phyloP scores from a whole-genome alignment of 2,797 vertebrate genomes.

The Sebastes trivittatus region DNA sequence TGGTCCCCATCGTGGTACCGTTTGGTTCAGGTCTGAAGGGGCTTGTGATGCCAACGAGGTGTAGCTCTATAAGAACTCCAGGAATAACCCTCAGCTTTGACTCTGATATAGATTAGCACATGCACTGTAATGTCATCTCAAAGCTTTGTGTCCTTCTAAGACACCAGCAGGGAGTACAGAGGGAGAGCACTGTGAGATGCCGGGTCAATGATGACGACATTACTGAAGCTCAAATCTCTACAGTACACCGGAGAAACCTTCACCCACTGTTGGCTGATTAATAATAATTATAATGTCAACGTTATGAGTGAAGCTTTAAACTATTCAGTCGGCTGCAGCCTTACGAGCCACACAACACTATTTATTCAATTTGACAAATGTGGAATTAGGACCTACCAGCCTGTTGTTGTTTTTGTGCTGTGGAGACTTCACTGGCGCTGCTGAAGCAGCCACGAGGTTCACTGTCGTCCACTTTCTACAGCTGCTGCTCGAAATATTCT shows the following conservation, averaged over 20 bases:
- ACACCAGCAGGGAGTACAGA: background rate
- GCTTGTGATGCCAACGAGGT: background rate
- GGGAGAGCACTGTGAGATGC: background rate
- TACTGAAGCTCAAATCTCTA: background rate
- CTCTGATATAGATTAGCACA: constrained; percentile 3
- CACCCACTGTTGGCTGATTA: background rate
- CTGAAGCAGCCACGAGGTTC: too few relatives aligned
- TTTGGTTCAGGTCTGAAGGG: background rate
- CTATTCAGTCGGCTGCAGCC: too few relatives aligned
- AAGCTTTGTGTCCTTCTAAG: background rate
- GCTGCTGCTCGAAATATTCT: too few relatives aligned
- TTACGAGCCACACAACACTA: too few relatives aligned
- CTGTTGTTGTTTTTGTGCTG: too few relatives aligned
- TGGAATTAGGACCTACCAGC: accelerated
- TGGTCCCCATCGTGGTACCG: background rate
- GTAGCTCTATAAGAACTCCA: background rate
- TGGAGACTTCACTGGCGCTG: too few relatives aligned
- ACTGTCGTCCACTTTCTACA: too few relatives aligned
- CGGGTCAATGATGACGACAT: background rate
- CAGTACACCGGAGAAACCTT: background rate
- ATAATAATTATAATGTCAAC: too few relatives aligned
- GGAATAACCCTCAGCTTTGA: constrained; percentile 10
- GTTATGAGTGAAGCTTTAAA: too few relatives aligned
- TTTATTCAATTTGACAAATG: too few relatives aligned
- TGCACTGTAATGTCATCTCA: constrained; percentile 13